Conservation (phyloP, 2,888 invertebrate species). For the Chloroclysta siterata region DNA sequence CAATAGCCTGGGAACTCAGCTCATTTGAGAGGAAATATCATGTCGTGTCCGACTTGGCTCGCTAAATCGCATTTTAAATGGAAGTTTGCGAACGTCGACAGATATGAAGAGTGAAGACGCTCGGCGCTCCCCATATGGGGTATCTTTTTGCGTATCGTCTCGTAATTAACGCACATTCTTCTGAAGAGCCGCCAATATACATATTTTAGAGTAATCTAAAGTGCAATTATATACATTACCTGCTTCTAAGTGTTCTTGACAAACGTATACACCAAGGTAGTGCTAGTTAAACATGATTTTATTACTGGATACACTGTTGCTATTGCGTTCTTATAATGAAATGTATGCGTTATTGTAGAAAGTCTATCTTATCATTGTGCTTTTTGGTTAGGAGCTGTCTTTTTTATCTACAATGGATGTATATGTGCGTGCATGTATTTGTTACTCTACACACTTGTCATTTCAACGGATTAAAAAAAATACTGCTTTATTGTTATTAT, state of each 20-base stretch:
- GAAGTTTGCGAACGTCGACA: conserved; percentile 57
- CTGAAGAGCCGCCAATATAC: conserved; percentile 35
- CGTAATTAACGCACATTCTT: conserved; percentile 37
- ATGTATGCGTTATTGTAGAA: too few species aligned
- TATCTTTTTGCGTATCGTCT: conserved; percentile 39
- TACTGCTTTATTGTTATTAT: neutral
- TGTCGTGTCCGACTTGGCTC: conserved; percentile 63
- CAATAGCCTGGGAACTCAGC: conserved; percentile 83
- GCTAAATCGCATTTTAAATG: conserved; percentile 79
- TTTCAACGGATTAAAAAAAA: too few species aligned
- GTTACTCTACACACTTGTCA: too few species aligned
- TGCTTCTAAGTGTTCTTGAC: conserved; percentile 1
- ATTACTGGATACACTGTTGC: too few species aligned
- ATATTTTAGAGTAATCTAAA: conserved; percentile 32
- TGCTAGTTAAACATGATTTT: too few species aligned
- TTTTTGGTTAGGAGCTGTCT: too few species aligned
- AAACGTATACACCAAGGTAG: conserved; percentile 2
- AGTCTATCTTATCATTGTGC: too few species aligned
- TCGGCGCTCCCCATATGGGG: conserved; percentile 35
- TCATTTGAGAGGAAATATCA: conserved; percentile 84
- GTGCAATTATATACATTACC: conserved; percentile 17
- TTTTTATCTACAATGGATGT: too few species aligned
- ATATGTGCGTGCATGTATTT: too few species aligned
- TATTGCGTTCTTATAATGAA: too few species aligned
- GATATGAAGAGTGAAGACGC: conserved; percentile 52